Evolutionary conservation across 2,888 invertebrate genomes (phyloP), one percentile per base, ranked within the genome.

Genomic region (Lepidonotus clava): DNA sequence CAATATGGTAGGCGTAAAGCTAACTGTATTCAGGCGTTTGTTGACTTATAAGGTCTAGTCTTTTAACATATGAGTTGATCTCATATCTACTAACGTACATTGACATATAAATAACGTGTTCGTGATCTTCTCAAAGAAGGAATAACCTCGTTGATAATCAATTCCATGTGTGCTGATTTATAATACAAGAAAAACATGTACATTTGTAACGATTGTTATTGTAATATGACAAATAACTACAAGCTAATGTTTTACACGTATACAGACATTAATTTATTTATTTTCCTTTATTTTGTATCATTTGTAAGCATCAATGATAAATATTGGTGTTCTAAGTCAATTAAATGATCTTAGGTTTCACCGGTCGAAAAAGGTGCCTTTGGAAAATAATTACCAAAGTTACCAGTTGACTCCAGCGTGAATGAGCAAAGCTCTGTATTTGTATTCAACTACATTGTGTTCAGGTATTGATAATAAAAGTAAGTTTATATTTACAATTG

Each of bases 391-490:
- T n/a, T n/a, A n/a, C n/a, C n/a, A n/a, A n/a, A n/a, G n/a, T n/a
- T n/a, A n/a, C n/a, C n/a, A n/a, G n/a, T n/a, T n/a, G n/a, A n/a
- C n/a, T n/a, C n/a, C n/a, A n/a, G n/a, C n/a, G n/a, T n/a, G n/a
- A n/a, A n/a, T n/a, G n/a, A n/a, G 18, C 21, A n/a, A 56, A 5
- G n/a, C 18, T 71, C 21, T 11, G 4, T 71, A 71, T 71, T 71
- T 71, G 71, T 71, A 34, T 38, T 71, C 38, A n/a, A 71, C 34
- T 34, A 34, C 34, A 71, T 71, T 71, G 71, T 71, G 71, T 71
- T 71, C 71, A 71, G 38, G n/a, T n/a, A n/a, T n/a, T n/a, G n/a
- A 71, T 4, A 71, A 71, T 36, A 71, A 71, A 71, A 71, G n/a
- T 24, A 38, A 46, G 8, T 36, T 71, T 71, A 71, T 71, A 71